Base-by-base conservation (phyloP, 92 coral and sea anemone genomes). In the Phenganax marumi region DNA sequence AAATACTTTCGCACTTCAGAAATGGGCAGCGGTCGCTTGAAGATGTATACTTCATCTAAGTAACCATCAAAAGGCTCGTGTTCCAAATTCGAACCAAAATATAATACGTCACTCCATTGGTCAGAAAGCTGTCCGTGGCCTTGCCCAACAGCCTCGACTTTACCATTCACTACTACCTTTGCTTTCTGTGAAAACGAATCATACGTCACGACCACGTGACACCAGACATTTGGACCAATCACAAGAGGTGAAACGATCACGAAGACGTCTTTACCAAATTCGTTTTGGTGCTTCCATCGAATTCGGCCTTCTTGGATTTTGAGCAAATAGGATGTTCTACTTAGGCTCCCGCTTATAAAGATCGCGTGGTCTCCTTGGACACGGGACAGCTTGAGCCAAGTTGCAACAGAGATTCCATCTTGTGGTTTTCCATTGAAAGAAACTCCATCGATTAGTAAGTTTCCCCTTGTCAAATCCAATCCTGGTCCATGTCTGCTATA, bases 191-290 rank as follows among this genome's bases (percentile, higher is more conserved):
- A 89, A 60, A 85, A 86, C 33, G 98, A 95, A 71, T 92, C 92
- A 64, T 95, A 95, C 62, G 98, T 95, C 62, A 81, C 97, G 71
- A 81, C 91, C 81, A 92, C 90, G 93, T 95, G 98, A 65, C 91
- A 90, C 98, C 98, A 95, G 25, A 72, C 33, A 68, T 88, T 91
- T 6, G 93, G 85, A 43, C 83, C 82, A 50, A 95, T 66, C 24
- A 88, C 76, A n/a, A 85, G 91, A 8, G 90, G 83, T 13, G 97
- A 87, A 48, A 88, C 77, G 54, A 95, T 84, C 26, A 75, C 85
- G 68, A 95, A 95, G 16, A 92, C 86, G 25, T 83, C 88, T 55
- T 88, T 85, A 8, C 92, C 87, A 68, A 81, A 80, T 50, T 91
- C 91, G 56, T 90, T 88, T 13, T 89, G 87, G 78, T 95, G 97